Conservation (phyloP, 2,113 vertebrate genomes). For the Bagarius yarrelli region DNA sequence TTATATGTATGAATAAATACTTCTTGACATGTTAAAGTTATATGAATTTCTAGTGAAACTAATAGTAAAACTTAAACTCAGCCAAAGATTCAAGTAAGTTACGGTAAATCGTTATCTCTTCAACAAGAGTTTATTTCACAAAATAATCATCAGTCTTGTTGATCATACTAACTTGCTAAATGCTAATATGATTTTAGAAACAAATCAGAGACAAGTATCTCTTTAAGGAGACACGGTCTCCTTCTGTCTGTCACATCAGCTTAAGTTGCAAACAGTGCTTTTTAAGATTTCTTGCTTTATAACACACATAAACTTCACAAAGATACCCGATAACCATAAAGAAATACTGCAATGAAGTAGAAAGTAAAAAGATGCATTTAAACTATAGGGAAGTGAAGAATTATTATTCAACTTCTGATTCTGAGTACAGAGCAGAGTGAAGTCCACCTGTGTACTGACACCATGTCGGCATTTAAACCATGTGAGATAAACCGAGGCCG, state of each 20-base stretch:
- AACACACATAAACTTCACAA: no score
- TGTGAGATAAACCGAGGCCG: not conserved
- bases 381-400: no score
- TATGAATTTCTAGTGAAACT: no score
- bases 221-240: no score
- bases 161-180: no score
- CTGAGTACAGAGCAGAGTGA: conserved; percentile 11
- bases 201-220: no score
- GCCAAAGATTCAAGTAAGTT: not conserved
- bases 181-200: not conserved
- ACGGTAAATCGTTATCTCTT: not conserved
- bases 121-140: not conserved
- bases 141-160: no score
- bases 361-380: no score
- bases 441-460: conserved; percentile 3
- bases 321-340: no score
- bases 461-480: not conserved
- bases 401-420: not conserved
- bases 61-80: not conserved
- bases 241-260: no score
- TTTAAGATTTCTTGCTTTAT: no score
- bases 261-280: not conserved
- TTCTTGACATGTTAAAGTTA: not conserved
- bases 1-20: not conserved
- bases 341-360: no score